A percentile compares a stretch with the other conserved stretches of the same genome.
These are phyloP conservation scores for Xanthia icteritia DNA, from an alignment of 2,888 invertebrate species.

Conservation along the genomic window DNA sequence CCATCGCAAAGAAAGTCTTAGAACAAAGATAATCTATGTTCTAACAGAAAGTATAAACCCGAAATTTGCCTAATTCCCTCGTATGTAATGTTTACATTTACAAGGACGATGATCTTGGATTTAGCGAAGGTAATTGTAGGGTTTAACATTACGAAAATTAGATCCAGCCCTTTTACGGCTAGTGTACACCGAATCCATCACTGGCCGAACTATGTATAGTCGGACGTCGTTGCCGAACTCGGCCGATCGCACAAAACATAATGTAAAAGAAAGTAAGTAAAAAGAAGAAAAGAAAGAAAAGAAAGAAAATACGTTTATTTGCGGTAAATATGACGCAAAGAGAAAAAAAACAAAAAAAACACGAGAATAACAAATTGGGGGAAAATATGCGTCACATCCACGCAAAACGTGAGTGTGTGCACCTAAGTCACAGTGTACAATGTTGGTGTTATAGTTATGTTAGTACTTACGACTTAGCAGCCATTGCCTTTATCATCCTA, in stretches of 20 bases:
- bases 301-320: no score
- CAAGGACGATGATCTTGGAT: slow-evolving; percentile 30
- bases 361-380: no score
- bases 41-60: slow-evolving; percentile 6
- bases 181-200: not conserved
- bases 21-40: slow-evolving; percentile 10
- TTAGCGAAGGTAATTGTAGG: slow-evolving; percentile 29
- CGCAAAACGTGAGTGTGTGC: no score
- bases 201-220: not conserved
- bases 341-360: no score
- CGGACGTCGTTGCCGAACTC: not conserved
- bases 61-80: slow-evolving; percentile 23
- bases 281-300: no score
- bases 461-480: no score
- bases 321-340: no score
- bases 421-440: no score
- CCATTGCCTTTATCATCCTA: no score
- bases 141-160: slow-evolving; percentile 41
- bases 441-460: no score
- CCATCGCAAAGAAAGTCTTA: slow-evolving; percentile 1
- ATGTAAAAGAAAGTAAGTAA: not conserved
- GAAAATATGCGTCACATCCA: no score
- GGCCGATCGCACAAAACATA: no score
- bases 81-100: slow-evolving; percentile 43
- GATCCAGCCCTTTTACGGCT: slow-evolving; percentile 4